Evolutionary conservation across 92 coral and sea anemone genomes (phyloP), one percentile per base, ranked within the genome.

Genomic region (Porites divaricata): DNA sequence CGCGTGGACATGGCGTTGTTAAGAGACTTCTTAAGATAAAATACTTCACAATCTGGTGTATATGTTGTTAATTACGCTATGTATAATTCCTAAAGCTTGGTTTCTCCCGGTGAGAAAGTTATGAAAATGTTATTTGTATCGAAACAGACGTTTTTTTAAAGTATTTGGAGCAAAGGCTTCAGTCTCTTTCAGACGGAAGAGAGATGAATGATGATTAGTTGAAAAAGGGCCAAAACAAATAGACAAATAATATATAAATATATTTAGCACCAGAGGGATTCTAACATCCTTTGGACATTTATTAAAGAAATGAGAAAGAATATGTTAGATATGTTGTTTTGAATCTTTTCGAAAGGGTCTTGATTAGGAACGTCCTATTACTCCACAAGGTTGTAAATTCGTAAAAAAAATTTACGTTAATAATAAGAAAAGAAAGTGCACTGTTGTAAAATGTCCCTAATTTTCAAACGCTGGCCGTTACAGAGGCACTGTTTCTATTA

Each of bases 211-310:
- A 28, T 78, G 63, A 23, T 48, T 63, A 64, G 73, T 65, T 50
- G 61, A 65, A 19, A 15, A 78, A 50, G 13, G 13, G 45, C 70
- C 23, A 9, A 58, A 56, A 26, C 59, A 6, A 74, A 53, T 53
- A 24, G 16, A 63, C 58, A 45, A 10, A 59, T 63, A 70, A 64
- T 64, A 78, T 53, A 9, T 9, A 54, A 28, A 68, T 64, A 78
- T 78, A 78, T 78, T 78, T 64, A 78, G 82, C 82, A 49, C 73
- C 69, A 64, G 82, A 78, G 28, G 82, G 72, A 49, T 28, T n/a
- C 59, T 11, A 49, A 48, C 25, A 14, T 64, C 72, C 82, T 63
- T 49, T 23, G 35, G 50, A 78, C 82, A 45, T 64, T 78, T 78
- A 64, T 65, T 78, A 78, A 78, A 78, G 83, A 78, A 78, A 64